Percentiles rank a stretch among this genome's conserved stretches.
phyloP scores from a whole-genome alignment of 2,888 invertebrate species.

The Rhagonycha lutea region DNA sequence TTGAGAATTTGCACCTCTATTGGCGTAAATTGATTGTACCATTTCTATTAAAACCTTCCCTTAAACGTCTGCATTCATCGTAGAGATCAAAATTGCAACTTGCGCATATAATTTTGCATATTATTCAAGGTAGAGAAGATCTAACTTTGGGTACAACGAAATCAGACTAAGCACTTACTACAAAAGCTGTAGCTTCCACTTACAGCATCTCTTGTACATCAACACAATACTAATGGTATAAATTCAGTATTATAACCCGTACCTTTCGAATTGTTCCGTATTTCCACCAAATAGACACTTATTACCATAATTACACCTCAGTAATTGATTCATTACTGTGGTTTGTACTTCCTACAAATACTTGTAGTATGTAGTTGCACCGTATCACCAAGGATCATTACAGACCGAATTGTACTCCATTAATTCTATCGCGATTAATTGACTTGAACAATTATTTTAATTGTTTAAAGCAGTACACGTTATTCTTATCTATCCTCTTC shows the following conservation, averaged over 20 bases:
- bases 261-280: constrained; percentile 3
- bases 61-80: background rate
- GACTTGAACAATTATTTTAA: background rate
- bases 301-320: constrained; percentile 25
- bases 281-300: constrained; percentile 17
- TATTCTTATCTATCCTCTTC: background rate
- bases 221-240: background rate
- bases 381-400: constrained; percentile 3
- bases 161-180: background rate
- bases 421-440: background rate
- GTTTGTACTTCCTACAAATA: constrained; percentile 9
- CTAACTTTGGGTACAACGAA: background rate
- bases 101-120: background rate
- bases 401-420: background rate
- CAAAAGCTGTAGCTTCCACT: background rate
- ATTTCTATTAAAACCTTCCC: background rate
- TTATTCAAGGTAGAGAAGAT: background rate
- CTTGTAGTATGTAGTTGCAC: background rate
- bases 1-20: background rate
- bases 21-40: background rate
- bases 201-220: background rate
- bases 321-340: constrained; percentile 21
- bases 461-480: background rate
- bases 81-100: background rate
- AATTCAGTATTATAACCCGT: constrained; percentile 7